A percentile compares a stretch with the other conserved stretches of the same genome.
Conservation (phyloP, 2,888 invertebrate species). For the Bursaphelenchus okinawaensis region DNA sequence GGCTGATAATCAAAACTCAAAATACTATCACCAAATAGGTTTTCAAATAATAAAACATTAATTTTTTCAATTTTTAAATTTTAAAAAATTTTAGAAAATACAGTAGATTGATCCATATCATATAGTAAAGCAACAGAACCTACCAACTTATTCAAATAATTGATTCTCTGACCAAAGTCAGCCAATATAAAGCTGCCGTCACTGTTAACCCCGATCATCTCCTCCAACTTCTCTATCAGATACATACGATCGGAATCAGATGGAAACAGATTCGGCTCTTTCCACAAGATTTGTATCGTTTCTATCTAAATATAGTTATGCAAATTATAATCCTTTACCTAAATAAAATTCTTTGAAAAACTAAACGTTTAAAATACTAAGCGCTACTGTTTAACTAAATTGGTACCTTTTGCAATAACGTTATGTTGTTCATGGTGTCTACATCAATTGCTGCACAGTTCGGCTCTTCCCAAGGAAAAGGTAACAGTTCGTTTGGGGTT, state of each 20-base stretch:
- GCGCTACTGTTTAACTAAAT: not conserved
- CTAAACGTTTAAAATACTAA: no score
- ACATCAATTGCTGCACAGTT: slow-evolving; percentile 25
- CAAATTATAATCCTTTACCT: no score
- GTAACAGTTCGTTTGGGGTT: slow-evolving; percentile 19
- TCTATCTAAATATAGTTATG: slow-evolving; percentile 8
- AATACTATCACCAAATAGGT: no score
- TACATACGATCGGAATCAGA: not conserved
- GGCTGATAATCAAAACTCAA: no score
- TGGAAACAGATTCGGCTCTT: not conserved
- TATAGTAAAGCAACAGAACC: slow-evolving; percentile 19
- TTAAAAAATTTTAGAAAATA: no score
- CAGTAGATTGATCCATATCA: no score
- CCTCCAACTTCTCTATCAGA: not conserved
- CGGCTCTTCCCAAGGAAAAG: slow-evolving; percentile 28
- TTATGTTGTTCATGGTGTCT: slow-evolving; percentile 1
- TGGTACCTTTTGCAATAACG: slow-evolving; percentile 1
- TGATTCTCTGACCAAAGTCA: slow-evolving; percentile 74
- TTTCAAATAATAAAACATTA: no score
- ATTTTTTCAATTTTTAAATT: no score
- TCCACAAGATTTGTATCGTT: not conserved
- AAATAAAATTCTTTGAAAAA: no score
- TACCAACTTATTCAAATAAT: slow-evolving; percentile 69
- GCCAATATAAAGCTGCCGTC: slow-evolving; percentile 57
- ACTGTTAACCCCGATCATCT: not conserved